Conservation (phyloP, 2,797 vertebrate species). For the Sebastes glaucus region DNA sequence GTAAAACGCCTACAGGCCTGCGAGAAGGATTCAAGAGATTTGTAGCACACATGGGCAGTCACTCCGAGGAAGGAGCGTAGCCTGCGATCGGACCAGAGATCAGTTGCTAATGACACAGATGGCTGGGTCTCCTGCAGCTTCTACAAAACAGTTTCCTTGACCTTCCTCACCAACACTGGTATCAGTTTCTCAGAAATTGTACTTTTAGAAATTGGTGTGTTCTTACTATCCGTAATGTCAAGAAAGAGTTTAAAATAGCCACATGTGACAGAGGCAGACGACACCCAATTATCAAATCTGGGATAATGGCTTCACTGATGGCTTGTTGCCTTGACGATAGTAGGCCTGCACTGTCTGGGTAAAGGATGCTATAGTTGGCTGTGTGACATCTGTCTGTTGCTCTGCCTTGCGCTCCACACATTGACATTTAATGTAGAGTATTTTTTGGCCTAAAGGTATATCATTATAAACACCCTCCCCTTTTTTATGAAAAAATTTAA, state of each 20-base stretch:
- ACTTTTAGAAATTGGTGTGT: slow-evolving; percentile 8
- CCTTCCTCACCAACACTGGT: neutral
- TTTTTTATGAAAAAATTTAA: too few species aligned
- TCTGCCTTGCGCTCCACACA: neutral
- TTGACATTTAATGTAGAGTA: neutral
- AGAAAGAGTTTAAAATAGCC: slow-evolving; percentile 4
- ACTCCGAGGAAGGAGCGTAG: neutral
- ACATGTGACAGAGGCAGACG: neutral
- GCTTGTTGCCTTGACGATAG: neutral
- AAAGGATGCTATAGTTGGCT: neutral
- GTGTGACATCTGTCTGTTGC: neutral
- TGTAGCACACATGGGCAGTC: neutral
- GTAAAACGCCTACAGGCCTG: neutral
- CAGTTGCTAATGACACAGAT: neutral
- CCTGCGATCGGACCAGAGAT: slow-evolving; percentile 1
- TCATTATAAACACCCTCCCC: neutral
- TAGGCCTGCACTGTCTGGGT: neutral
- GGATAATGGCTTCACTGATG: neutral
- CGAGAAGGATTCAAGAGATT: neutral
- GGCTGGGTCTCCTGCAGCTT: neutral
- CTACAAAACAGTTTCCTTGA: neutral
- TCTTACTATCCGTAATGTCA: slow-evolving; percentile 5
- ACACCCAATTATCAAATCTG: neutral
- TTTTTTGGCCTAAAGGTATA: neutral
- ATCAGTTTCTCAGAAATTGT: neutral